Evolutionary conservation across 2,888 invertebrate species (phyloP).

Genomic region (Macropis europaea): DNA sequence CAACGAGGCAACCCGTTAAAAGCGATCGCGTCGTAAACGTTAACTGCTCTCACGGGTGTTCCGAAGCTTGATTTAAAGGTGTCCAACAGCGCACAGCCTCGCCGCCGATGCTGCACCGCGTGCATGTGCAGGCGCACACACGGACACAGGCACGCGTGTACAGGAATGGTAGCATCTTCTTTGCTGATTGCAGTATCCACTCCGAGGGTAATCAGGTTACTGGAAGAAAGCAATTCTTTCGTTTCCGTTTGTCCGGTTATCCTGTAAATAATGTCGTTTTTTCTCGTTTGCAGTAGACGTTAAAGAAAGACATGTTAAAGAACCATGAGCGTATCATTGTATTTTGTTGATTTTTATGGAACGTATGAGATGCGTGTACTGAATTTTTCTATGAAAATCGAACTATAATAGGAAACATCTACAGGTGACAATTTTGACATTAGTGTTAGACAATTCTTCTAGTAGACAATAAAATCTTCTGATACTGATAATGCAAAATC

Average conservation of each 20-base stretch:
- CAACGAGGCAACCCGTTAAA: slow-evolving; percentile 59
- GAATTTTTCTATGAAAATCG: too few species aligned
- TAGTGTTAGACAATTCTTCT: too few species aligned
- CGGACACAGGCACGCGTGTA: slow-evolving; percentile 27
- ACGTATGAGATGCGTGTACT: too few species aligned
- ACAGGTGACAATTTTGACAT: too few species aligned
- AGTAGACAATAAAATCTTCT: too few species aligned
- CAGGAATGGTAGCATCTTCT: slow-evolving; percentile 46
- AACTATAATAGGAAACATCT: too few species aligned
- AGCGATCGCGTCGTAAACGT: slow-evolving; percentile 69
- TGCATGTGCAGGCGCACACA: not conserved
- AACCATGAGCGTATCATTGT: too few species aligned
- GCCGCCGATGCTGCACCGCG: too few species aligned
- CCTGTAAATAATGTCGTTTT: not conserved
- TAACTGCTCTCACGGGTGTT: slow-evolving; percentile 64
- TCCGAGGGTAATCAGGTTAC: slow-evolving; percentile 64
- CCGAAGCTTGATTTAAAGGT: slow-evolving; percentile 63
- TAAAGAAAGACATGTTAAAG: too few species aligned
- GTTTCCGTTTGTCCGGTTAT: slow-evolving; percentile 25
- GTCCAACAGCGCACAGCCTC: slow-evolving; percentile 53
- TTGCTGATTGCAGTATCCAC: slow-evolving; percentile 65
- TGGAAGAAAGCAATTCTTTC: slow-evolving; percentile 46
- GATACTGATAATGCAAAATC: too few species aligned
- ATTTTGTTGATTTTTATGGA: too few species aligned
- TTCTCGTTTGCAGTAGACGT: too few species aligned